phyloP scores from a whole-genome alignment of 2,888 invertebrate genomes.

The Catocala nupta region DNA sequence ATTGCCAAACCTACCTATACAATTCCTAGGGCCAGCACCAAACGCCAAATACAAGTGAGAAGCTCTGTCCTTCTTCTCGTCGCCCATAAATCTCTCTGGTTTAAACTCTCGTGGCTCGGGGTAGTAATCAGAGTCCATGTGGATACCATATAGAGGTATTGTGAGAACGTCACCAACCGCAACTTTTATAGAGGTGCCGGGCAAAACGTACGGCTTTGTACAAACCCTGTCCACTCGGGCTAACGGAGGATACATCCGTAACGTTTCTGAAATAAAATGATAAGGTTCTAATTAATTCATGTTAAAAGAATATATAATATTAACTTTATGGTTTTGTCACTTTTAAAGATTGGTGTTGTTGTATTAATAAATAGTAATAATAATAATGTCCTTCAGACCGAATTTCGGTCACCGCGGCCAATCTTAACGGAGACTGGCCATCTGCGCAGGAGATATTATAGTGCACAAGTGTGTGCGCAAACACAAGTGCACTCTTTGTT shows the following conservation, averaged over 20 bases:
- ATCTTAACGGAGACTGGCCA: no score
- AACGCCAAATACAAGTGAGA: slow-evolving; percentile 85
- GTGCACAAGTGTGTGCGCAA: no score
- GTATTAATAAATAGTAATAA: no score
- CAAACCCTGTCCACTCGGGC: slow-evolving; percentile 84
- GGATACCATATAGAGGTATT: slow-evolving; percentile 82
- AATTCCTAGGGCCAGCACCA: slow-evolving; percentile 85
- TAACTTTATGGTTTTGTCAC: no score
- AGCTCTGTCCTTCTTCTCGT: slow-evolving; percentile 81
- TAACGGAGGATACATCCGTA: slow-evolving; percentile 87
- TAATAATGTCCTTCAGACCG: no score
- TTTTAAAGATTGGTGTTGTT: no score
- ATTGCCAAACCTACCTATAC: slow-evolving; percentile 73
- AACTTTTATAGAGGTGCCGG: slow-evolving; percentile 77
- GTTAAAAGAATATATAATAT: no score
- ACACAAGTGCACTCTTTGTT: no score
- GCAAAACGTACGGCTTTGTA: slow-evolving; percentile 84
- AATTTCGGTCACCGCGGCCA: no score
- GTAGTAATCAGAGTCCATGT: slow-evolving; percentile 85
- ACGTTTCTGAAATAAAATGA: slow-evolving; percentile 85
- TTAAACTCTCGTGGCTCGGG: slow-evolving; percentile 85
- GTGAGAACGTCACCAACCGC: slow-evolving; percentile 79
- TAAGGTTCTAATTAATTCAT: no score
- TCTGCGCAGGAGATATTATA: no score
- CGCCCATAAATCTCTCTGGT: slow-evolving; percentile 86